Percentiles rank a stretch among this genome's conserved stretches.
These are phyloP conservation scores for Hycleus phaleratus DNA, from an alignment of 1,140 invertebrate genomes.

Conservation along the genomic window DNA sequence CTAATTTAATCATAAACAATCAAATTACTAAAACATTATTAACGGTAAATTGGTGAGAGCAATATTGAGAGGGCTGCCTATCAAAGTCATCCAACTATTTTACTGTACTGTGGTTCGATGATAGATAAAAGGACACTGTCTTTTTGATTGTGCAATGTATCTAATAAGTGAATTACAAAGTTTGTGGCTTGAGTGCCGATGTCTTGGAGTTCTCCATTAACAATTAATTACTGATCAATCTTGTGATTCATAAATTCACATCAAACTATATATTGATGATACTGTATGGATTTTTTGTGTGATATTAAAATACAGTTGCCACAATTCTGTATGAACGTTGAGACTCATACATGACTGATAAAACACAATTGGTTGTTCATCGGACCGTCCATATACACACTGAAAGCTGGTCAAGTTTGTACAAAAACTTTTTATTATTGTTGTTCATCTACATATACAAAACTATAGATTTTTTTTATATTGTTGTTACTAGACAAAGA, in stretches of 20 bases:
- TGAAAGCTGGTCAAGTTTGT: slow-evolving; percentile 24
- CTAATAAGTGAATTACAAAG: no score
- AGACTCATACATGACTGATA: slow-evolving; percentile 25
- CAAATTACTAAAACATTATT: slow-evolving; percentile 13
- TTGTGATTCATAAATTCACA: no score
- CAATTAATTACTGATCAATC: no score
- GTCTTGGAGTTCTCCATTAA: no score
- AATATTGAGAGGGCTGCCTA: slow-evolving; percentile 6
- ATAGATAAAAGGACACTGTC: neutral
- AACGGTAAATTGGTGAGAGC: slow-evolving; percentile 14
- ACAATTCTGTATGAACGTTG: slow-evolving; percentile 1
- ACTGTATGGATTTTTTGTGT: no score
- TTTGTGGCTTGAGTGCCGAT: no score
- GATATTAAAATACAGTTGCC: neutral
- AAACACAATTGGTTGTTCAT: slow-evolving; percentile 26
- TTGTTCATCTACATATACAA: neutral
- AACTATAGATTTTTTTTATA: slow-evolving; percentile 8
- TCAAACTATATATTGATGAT: no score
- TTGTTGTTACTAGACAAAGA: neutral
- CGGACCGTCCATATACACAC: slow-evolving; percentile 15
- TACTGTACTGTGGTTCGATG: slow-evolving; percentile 4
- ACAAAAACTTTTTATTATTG: slow-evolving; percentile 5
- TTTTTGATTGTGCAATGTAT: no score
- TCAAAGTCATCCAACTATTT: slow-evolving; percentile 13
- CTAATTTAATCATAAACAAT: slow-evolving; percentile 15